Percentiles rank a stretch among this genome's conserved stretches.
Evolutionary conservation across 2,113 vertebrate species (phyloP).

Genomic region (Heterochromis multidens): DNA sequence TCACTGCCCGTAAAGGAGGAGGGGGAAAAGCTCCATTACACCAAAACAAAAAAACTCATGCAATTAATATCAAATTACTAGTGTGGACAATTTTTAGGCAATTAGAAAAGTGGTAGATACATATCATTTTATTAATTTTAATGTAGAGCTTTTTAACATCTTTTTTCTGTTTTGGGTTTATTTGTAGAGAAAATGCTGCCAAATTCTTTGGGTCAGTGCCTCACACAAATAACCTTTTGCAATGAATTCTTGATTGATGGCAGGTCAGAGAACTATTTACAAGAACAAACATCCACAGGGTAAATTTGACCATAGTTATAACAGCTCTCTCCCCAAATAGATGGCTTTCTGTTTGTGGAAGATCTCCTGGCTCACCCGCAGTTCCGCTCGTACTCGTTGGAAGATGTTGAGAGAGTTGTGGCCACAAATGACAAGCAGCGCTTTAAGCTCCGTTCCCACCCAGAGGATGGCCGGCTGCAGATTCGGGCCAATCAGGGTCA

Average conservation of each 20-base stretch:
- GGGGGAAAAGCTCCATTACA: neutral
- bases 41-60: neutral
- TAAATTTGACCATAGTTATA: neutral
- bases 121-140: neutral
- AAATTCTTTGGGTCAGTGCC: neutral
- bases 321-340: conserved; percentile 67
- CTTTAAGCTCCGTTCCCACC: conserved; percentile 74
- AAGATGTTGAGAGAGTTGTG: conserved; percentile 81
- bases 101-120: neutral
- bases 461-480: conserved; percentile 69
- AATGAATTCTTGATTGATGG: too few species aligned
- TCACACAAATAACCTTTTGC: neutral
- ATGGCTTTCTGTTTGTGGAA: conserved; percentile 81
- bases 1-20: neutral
- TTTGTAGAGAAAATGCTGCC: neutral
- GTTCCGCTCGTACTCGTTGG: conserved; percentile 75
- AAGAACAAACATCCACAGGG: neutral
- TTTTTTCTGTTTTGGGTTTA: neutral
- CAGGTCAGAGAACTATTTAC: neutral
- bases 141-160: neutral
- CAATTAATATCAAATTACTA: neutral
- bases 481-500: conserved; percentile 91
- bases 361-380: conserved; percentile 79
- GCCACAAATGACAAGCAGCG: conserved; percentile 81
- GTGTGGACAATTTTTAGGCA: neutral